These are phyloP conservation scores for Tinea trinotella DNA, from an alignment of 2,888 invertebrate genomes.

Conservation along the genomic window DNA sequence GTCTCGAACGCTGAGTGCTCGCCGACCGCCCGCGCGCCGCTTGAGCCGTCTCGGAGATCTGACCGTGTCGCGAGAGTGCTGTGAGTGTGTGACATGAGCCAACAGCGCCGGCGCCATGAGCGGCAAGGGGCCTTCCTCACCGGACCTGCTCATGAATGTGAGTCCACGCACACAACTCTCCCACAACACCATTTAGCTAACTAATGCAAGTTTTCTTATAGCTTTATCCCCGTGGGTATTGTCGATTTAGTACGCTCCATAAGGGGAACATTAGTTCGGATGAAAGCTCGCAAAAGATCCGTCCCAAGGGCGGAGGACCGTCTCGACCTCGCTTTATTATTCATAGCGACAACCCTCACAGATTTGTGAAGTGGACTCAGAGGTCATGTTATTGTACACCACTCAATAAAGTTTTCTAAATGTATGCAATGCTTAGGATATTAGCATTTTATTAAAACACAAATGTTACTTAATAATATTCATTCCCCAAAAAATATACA, in stretches of 20 bases:
- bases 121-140: slow-evolving; percentile 66
- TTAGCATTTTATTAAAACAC: too few species aligned
- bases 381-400: not conserved
- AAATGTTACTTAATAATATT: too few species aligned
- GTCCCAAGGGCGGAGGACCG: slow-evolving; percentile 23
- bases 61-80: slow-evolving; percentile 44
- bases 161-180: slow-evolving; percentile 35
- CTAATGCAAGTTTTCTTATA: not conserved
- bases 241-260: slow-evolving; percentile 70
- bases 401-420: not conserved
- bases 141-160: slow-evolving; percentile 72
- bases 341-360: slow-evolving; percentile 51
- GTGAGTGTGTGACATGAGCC: slow-evolving; percentile 60
- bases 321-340: slow-evolving; percentile 58
- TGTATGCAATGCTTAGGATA: not conserved
- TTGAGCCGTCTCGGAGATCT: slow-evolving; percentile 21
- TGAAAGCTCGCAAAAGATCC: slow-evolving; percentile 24
- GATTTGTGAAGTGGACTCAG: slow-evolving; percentile 27
- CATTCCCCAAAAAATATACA: too few species aligned
- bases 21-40: slow-evolving; percentile 58
- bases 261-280: slow-evolving; percentile 49
- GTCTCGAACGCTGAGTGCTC: slow-evolving; percentile 59
- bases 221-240: slow-evolving; percentile 44
- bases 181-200: not conserved
- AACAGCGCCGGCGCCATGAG: slow-evolving; percentile 52